Percentiles rank a stretch among this genome's conserved stretches.
These are phyloP conservation scores for Pogonophryne albipinna DNA, from an alignment of 2,797 vertebrate genomes.

Conservation along the genomic window DNA sequence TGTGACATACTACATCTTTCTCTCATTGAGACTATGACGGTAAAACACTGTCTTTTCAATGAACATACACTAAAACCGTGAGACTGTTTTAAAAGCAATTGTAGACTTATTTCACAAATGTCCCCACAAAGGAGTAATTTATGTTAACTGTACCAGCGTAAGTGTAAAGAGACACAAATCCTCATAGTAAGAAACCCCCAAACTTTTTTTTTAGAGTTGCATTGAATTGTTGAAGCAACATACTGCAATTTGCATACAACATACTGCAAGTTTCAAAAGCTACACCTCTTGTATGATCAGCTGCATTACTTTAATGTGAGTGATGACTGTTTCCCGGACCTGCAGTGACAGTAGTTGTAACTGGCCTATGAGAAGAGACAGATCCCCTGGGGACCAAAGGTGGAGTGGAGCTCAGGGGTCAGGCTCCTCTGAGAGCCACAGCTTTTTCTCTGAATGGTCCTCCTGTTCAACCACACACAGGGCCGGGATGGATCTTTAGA, in stretches of 20 bases:
- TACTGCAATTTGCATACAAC: background rate
- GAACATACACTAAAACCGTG: conserved; percentile 24
- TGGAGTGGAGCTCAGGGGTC: conserved; percentile 81
- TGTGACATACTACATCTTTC: conserved; percentile 84
- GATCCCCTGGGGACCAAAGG: conserved; percentile 80
- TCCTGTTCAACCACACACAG: conserved; percentile 75
- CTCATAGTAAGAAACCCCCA: background rate
- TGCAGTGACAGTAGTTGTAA: conserved; percentile 29
- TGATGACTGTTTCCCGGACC: conserved; percentile 34
- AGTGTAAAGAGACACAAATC: background rate
- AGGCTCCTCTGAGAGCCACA: conserved; percentile 57
- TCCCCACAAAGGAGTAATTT: background rate
- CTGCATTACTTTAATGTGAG: conserved; percentile 41
- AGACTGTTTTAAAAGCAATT: conserved; percentile 19
- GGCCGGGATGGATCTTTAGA: conserved; percentile 80
- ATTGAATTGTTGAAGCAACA: background rate
- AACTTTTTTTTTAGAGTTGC: background rate
- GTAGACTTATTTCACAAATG: background rate
- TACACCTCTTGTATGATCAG: conserved; percentile 12
- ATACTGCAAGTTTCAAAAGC: background rate
- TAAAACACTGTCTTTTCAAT: conserved; percentile 41
- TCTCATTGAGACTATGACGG: conserved; percentile 62
- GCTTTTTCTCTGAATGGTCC: conserved; percentile 70
- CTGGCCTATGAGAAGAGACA: conserved; percentile 68
- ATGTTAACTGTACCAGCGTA: background rate